Percentiles rank a stretch among this genome's conserved stretches.
phyloP scores from a whole-genome alignment of 2,888 invertebrate genomes.

The Tinea pellionella region DNA sequence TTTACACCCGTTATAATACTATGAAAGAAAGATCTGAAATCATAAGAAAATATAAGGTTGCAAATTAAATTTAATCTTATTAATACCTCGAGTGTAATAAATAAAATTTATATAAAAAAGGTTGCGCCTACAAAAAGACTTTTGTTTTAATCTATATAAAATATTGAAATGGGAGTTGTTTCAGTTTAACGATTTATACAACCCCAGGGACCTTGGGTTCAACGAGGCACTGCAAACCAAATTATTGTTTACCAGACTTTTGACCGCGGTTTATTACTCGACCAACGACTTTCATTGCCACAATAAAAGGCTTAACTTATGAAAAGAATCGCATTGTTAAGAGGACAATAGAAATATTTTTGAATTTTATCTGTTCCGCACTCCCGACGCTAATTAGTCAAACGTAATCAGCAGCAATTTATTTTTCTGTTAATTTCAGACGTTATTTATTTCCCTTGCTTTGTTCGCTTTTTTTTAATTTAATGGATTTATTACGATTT shows the following conservation, averaged over 20 bases:
- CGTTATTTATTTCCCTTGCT: neutral
- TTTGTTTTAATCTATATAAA: constrained; percentile 28
- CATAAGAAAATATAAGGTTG: neutral
- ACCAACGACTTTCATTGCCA: constrained; percentile 20
- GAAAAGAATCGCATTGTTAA: constrained; percentile 33
- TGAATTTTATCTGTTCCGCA: constrained; percentile 14
- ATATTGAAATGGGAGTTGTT: constrained; percentile 30
- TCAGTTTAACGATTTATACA: constrained; percentile 28
- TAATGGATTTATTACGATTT: neutral
- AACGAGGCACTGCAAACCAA: constrained; percentile 30
- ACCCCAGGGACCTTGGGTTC: constrained; percentile 24
- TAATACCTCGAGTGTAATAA: constrained; percentile 6
- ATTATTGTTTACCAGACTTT: constrained; percentile 39
- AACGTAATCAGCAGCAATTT: constrained; percentile 10
- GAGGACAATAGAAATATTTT: constrained; percentile 34
- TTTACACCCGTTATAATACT: too few relatives aligned
- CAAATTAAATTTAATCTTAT: neutral
- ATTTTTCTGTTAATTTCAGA: neutral
- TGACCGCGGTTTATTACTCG: constrained; percentile 23
- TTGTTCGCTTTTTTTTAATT: neutral
- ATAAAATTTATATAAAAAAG: neutral
- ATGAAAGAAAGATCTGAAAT: too few relatives aligned
- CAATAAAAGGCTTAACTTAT: constrained; percentile 32
- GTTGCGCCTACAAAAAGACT: neutral
- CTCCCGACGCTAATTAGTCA: constrained; percentile 14